Evolutionary conservation across 2,113 vertebrate genomes (phyloP).

Genomic region (Calonectris borealis): DNA sequence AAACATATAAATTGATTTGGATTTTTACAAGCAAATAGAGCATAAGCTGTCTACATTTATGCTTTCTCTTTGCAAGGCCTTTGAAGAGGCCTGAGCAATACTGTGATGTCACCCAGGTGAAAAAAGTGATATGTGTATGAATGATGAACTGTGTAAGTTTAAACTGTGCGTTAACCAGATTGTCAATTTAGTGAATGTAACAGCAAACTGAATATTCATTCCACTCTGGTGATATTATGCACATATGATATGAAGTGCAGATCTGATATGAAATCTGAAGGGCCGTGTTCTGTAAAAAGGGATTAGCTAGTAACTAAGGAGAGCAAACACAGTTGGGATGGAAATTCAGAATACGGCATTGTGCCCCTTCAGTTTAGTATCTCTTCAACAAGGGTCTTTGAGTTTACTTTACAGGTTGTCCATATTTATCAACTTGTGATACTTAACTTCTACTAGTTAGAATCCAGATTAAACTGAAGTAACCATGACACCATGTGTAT

Average conservation of each 20-base stretch:
- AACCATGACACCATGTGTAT: not conserved
- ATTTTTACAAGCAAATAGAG: not conserved
- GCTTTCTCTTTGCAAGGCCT: not conserved
- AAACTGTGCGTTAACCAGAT: not conserved
- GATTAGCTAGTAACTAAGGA: not conserved
- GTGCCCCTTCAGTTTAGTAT: not conserved
- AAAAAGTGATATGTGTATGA: constrained; percentile 68
- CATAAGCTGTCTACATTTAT: not conserved
- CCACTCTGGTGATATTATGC: not conserved
- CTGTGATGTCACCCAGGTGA: constrained; percentile 59
- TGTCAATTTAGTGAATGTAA: not conserved
- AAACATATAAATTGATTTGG: not conserved
- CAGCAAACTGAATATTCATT: not conserved
- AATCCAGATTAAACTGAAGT: not conserved
- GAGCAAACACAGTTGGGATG: not conserved
- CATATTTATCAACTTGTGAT: not conserved
- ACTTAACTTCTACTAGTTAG: not conserved
- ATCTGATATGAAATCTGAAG: not conserved
- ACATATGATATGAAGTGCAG: not conserved
- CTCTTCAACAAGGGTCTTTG: not conserved
- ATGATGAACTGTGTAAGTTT: constrained; percentile 79
- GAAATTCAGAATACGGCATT: not conserved
- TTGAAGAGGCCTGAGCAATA: constrained; percentile 60
- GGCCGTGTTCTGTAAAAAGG: not conserved
- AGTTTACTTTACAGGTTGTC: not conserved